These are phyloP conservation scores for Amphimedon queenslandica DNA, from an alignment of 37 sponge, comb jelly and placozoan species.

Conservation along the genomic window DNA sequence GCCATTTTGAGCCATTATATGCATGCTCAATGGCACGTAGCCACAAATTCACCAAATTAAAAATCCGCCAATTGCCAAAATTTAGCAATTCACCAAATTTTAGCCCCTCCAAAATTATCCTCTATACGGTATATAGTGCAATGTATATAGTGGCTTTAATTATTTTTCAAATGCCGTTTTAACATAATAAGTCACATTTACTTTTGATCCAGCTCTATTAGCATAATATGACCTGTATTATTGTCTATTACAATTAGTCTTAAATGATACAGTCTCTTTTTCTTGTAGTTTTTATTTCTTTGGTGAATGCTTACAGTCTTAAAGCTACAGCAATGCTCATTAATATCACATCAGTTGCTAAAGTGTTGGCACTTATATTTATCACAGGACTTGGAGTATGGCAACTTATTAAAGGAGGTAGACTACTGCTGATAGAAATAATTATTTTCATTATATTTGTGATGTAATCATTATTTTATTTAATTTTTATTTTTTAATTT, in stretches of 20 bases:
- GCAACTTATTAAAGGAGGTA: conserved; percentile 8
- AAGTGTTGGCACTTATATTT: conserved; percentile 47
- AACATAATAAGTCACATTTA: no score
- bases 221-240: conserved; percentile 1
- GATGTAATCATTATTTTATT: no score
- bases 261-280: background rate
- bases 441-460: background rate
- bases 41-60: no score
- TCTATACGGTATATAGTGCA: no score
- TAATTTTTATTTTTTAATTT: background rate
- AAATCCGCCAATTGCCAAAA: no score
- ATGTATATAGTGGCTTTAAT: no score
- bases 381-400: conserved; percentile 36
- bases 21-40: no score
- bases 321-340: conserved; percentile 32
- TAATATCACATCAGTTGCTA: conserved; percentile 13
- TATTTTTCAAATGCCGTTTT: no score
- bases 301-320: conserved; percentile 39
- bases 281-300: conserved; percentile 27
- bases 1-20: no score
- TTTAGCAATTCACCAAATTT: no score
- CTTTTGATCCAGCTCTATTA: background rate
- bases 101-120: no score
- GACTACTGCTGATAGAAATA: no score
- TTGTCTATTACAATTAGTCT: background rate